Evolutionary conservation across 2,113 vertebrate genomes (phyloP).

Genomic region (Ciconia stormi): DNA sequence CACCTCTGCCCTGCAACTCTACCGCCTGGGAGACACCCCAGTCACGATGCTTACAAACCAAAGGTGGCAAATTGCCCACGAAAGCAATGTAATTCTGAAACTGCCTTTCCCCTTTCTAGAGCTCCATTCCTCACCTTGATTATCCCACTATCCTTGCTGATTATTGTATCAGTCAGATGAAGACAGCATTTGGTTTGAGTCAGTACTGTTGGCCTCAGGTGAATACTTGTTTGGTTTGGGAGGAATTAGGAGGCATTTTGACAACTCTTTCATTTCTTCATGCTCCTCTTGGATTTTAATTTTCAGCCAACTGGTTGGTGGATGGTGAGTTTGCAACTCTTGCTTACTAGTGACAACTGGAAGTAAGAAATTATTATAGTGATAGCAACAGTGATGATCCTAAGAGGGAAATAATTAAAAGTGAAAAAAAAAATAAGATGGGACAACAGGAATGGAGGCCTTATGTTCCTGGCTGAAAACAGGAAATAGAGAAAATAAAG

Average conservation of each 20-base stretch:
- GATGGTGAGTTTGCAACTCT: slow-evolving; percentile 65
- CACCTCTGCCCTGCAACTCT: background rate
- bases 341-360: slow-evolving; percentile 63
- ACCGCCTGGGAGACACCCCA: background rate
- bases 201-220: slow-evolving; percentile 32
- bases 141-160: background rate
- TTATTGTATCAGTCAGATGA: background rate
- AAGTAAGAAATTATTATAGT: slow-evolving; percentile 46
- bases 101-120: background rate
- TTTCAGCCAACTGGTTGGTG: slow-evolving; percentile 67
- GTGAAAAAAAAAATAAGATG: background rate
- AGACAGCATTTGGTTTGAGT: slow-evolving; percentile 42
- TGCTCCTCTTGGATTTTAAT: slow-evolving; percentile 69
- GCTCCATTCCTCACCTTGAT: background rate
- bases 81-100: background rate
- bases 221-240: slow-evolving; percentile 62
- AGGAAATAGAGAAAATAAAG: background rate
- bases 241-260: slow-evolving; percentile 64
- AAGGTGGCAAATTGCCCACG: background rate
- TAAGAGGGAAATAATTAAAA: slow-evolving; percentile 9
- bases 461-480: background rate
- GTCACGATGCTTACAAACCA: background rate
- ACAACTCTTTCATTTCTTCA: slow-evolving; percentile 70
- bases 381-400: slow-evolving; percentile 25
- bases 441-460: background rate